These are phyloP conservation scores for Parnassius apollo DNA, from an alignment of 2,888 invertebrate genomes.

Conservation along the genomic window DNA sequence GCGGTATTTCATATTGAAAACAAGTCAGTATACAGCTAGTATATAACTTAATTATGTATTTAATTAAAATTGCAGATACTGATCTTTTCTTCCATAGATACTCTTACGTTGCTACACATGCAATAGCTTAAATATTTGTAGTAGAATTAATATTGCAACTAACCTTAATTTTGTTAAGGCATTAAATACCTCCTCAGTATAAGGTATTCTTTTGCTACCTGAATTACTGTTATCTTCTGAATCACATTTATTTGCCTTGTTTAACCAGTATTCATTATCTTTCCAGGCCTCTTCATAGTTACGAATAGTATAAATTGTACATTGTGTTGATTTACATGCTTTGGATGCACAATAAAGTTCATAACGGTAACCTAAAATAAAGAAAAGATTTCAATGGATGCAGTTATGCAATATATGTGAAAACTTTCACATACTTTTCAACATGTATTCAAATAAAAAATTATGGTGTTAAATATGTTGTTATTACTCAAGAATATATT, in stretches of 20 bases:
- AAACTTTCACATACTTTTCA: no score
- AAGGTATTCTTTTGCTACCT: slow-evolving; percentile 58
- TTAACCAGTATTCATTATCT: slow-evolving; percentile 83
- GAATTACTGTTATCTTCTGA: slow-evolving; percentile 17
- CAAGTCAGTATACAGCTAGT: no score
- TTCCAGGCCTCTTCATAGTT: slow-evolving; percentile 87
- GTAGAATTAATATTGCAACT: slow-evolving; percentile 6
- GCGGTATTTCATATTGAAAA: no score
- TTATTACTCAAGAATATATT: no score
- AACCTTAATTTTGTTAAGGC: slow-evolving; percentile 84
- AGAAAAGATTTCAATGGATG: not conserved
- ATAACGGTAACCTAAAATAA: slow-evolving; percentile 90
- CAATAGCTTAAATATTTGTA: no score
- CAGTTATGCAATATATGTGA: no score
- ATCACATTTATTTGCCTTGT: slow-evolving; percentile 25
- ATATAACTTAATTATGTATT: no score
- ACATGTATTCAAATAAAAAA: no score
- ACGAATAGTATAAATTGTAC: slow-evolving; percentile 91
- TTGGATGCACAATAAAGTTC: slow-evolving; percentile 97
- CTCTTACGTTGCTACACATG: no score
- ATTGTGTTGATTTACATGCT: slow-evolving; percentile 93
- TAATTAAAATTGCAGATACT: no score
- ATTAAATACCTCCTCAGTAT: slow-evolving; percentile 88
- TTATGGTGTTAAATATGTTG: no score
- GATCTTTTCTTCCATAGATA: no score